These are phyloP conservation scores for Pituophis catenifer DNA, from an alignment of 2,113 vertebrate species.

Conservation along the genomic window DNA sequence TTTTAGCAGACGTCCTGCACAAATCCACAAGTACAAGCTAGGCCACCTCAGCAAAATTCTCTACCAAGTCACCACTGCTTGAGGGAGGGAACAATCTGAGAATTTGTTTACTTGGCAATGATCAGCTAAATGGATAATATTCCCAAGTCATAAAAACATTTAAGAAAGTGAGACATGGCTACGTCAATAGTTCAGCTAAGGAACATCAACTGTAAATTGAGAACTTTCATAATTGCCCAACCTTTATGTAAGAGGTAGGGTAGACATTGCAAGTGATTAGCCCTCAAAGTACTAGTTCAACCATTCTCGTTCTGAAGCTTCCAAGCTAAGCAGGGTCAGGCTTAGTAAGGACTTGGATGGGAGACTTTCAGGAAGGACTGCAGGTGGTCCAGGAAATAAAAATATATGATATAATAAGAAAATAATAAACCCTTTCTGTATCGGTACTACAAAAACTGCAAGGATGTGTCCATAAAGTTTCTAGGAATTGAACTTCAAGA, in stretches of 20 bases:
- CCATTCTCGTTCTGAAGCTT: no score
- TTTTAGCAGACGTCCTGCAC: slow-evolving; percentile 31
- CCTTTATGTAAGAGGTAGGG: no score
- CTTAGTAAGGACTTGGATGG: background rate
- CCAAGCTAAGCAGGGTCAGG: background rate
- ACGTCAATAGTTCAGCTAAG: slow-evolving; percentile 5
- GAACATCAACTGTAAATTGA: background rate
- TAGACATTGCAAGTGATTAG: background rate
- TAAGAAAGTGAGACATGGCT: background rate
- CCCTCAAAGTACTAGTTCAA: no score
- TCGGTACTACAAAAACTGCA: background rate
- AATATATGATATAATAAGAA: background rate
- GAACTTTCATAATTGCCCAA: background rate
- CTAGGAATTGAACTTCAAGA: background rate
- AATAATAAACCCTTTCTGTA: background rate
- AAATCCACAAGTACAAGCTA: slow-evolving; percentile 25
- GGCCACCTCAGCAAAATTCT: background rate
- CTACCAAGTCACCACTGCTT: background rate
- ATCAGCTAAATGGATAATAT: background rate
- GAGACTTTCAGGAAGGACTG: background rate
- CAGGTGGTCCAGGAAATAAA: background rate
- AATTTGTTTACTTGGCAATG: background rate
- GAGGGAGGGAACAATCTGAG: slow-evolving; percentile 24
- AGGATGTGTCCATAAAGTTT: background rate
- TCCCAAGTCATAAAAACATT: slow-evolving; percentile 6